These are phyloP conservation scores for Laupala kohalensis DNA, from an alignment of 1,140 invertebrate genomes.

Conservation along the genomic window DNA sequence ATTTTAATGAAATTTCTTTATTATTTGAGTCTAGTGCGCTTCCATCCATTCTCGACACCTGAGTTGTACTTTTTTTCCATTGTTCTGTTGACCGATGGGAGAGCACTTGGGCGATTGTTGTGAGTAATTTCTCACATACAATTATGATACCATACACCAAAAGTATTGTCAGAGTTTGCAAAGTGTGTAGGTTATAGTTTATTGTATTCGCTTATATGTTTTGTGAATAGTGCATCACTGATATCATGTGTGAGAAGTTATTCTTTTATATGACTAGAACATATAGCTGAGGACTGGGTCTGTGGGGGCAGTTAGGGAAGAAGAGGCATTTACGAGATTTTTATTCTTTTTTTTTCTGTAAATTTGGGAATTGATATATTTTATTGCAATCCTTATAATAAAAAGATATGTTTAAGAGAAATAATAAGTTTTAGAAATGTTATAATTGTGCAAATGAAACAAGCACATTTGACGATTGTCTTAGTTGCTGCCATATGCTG, in stretches of 20 bases:
- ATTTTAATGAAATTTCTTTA: not conserved
- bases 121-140: not conserved
- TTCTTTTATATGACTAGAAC: conserved; percentile 7
- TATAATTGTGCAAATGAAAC: conserved; percentile 11
- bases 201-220: not conserved
- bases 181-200: conserved; percentile 2
- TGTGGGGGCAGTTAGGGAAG: conserved; percentile 1
- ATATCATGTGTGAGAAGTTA: conserved; percentile 1
- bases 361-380: conserved; percentile 14
- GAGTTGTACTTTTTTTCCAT: not conserved
- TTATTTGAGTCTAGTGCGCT: not conserved
- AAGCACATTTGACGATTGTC: conserved; percentile 13
- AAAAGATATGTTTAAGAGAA: conserved; percentile 4
- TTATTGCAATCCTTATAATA: conserved; percentile 11
- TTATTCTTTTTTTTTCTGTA: conserved; percentile 10
- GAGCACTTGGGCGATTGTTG: not conserved
- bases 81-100: not conserved
- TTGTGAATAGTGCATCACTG: conserved; percentile 9
- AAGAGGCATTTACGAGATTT: conserved; percentile 10
- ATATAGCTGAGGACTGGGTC: conserved; percentile 3
- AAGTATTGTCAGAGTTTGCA: conserved; percentile 8
- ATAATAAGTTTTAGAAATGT: conserved; percentile 13
- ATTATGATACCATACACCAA: conserved; percentile 1
- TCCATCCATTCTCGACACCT: not conserved
- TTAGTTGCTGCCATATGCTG: not conserved